These are phyloP conservation scores for Danio aesculapii DNA, from an alignment of 2,797 vertebrate genomes.

Conservation along the genomic window DNA sequence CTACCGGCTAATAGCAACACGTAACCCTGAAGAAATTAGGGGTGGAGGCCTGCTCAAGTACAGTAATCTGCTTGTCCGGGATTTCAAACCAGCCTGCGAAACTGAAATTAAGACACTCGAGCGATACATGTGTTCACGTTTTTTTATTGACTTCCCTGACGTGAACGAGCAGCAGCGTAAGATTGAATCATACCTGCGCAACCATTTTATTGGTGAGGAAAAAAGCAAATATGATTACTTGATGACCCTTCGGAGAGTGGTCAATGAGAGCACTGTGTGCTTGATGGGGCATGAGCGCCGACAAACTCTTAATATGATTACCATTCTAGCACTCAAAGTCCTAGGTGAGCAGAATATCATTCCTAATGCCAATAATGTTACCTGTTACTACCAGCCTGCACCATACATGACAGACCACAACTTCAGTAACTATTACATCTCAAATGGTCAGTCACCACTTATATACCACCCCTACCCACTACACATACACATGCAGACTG, in stretches of 20 bases:
- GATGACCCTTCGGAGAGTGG: slow-evolving; percentile 92
- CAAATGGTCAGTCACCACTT: slow-evolving; percentile 84
- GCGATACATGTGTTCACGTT: slow-evolving; percentile 98
- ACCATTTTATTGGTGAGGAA: slow-evolving; percentile 97
- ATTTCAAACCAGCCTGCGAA: slow-evolving; percentile 91
- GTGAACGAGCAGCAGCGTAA: slow-evolving; percentile 93
- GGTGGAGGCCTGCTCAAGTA: slow-evolving; percentile 97
- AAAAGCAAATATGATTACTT: slow-evolving; percentile 97
- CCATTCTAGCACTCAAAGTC: slow-evolving; percentile 91
- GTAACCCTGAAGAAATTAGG: slow-evolving; percentile 95
- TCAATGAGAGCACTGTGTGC: slow-evolving; percentile 95
- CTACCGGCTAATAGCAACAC: slow-evolving; percentile 90
- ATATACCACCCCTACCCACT: slow-evolving; percentile 90
- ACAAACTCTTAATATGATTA: slow-evolving; percentile 97
- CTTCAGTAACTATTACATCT: slow-evolving; percentile 90
- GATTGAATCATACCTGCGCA: slow-evolving; percentile 95
- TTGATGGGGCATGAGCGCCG: slow-evolving; percentile 93
- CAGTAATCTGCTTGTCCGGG: slow-evolving; percentile 92
- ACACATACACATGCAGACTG: slow-evolving; percentile 85
- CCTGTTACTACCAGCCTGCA: slow-evolving; percentile 95
- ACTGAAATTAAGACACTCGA: slow-evolving; percentile 93
- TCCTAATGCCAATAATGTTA: slow-evolving; percentile 91
- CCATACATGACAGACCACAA: slow-evolving; percentile 89
- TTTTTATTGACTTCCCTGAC: slow-evolving; percentile 98
- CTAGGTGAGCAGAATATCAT: slow-evolving; percentile 95